Conservation (phyloP, 2,797 vertebrate genomes). For the Fistularia tabacaria region DNA sequence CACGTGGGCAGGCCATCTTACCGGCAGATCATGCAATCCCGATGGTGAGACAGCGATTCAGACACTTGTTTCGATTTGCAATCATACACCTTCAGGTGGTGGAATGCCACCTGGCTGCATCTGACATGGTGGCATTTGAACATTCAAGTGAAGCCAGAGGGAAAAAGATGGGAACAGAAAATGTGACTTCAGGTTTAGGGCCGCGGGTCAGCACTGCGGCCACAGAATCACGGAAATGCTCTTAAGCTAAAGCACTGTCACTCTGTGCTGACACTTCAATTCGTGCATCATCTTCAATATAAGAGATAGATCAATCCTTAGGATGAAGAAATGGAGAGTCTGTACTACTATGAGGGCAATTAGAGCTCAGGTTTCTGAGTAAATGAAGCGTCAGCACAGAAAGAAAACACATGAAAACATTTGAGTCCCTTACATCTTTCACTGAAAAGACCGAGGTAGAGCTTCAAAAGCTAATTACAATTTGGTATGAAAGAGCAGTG, state of each 20-base stretch:
- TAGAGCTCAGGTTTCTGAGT: constrained; percentile 65
- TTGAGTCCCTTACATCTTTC: constrained; percentile 49
- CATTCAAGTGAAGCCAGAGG: too few relatives aligned
- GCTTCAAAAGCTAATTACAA: constrained; percentile 69
- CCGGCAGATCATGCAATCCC: constrained; percentile 9
- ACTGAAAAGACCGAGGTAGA: constrained; percentile 35
- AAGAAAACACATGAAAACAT: constrained; percentile 62
- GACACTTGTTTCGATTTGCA: constrained; percentile 12
- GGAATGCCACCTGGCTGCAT: too few relatives aligned
- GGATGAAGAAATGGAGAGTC: constrained; percentile 23
- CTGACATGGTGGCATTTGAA: too few relatives aligned
- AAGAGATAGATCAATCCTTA: constrained; percentile 39
- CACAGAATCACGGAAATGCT: too few relatives aligned
- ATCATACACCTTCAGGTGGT: too few relatives aligned
- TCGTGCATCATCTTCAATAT: constrained; percentile 37
- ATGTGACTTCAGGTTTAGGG: too few relatives aligned
- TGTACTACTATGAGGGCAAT: constrained; percentile 32
- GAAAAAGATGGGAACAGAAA: too few relatives aligned
- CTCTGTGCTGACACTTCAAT: constrained; percentile 24
- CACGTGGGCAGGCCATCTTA: constrained; percentile 7
- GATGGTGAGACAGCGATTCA: constrained; percentile 11
- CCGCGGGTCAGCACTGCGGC: too few relatives aligned
- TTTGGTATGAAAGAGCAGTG: constrained; percentile 60
- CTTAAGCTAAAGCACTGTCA: too few relatives aligned
- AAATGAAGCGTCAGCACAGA: constrained; percentile 69